Percentiles rank a stretch among this genome's conserved stretches.
phyloP scores from a whole-genome alignment of 2,113 vertebrate genomes.

The Sinocyclocheilus grahami region DNA sequence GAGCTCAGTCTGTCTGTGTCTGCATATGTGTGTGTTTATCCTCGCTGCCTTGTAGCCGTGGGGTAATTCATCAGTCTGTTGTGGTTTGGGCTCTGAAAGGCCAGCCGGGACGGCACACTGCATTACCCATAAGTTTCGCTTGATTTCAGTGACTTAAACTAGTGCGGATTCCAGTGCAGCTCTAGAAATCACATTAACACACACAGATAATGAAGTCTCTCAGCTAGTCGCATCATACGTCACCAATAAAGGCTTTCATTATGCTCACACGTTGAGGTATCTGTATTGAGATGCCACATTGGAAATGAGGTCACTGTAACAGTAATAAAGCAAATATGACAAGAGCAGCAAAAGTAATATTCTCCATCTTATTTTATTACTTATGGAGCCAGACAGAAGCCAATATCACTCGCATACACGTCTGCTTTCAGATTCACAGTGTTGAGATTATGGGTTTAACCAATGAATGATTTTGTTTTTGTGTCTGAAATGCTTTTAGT shows the following conservation, averaged over 20 bases:
- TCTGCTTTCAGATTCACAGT: neutral
- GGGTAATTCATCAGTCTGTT: neutral
- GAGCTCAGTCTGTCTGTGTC: neutral
- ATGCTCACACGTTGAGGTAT: neutral
- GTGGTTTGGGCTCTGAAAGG: neutral
- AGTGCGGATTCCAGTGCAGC: too few species aligned
- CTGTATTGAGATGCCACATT: neutral
- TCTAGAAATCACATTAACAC: constrained; percentile 2
- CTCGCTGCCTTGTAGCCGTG: neutral
- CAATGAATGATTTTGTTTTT: neutral
- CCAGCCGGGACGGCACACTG: neutral
- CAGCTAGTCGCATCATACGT: neutral
- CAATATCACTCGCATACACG: neutral
- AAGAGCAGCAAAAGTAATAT: neutral
- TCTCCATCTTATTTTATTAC: neutral
- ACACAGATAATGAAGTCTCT: neutral
- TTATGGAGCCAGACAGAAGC: neutral
- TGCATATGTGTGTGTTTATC: constrained; percentile 8
- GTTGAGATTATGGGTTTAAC: neutral
- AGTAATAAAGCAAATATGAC: neutral
- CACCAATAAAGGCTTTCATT: neutral
- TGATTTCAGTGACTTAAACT: neutral
- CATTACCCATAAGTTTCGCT: neutral
- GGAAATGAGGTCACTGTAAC: neutral
- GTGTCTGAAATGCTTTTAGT: neutral